These are phyloP conservation scores for Troilus luridus DNA, from an alignment of 2,888 invertebrate species.

Conservation along the genomic window DNA sequence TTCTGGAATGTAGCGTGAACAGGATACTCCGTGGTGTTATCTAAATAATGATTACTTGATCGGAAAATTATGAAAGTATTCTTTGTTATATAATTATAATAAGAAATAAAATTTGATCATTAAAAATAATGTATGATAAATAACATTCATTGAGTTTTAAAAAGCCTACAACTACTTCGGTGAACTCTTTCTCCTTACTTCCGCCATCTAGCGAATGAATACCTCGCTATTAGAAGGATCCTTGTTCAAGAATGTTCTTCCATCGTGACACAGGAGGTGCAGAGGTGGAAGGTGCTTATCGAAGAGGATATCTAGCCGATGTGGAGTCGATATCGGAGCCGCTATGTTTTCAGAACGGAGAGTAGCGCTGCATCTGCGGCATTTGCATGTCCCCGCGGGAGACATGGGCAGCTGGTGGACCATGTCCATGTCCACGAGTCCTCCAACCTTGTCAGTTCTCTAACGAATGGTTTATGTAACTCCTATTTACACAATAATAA, in stretches of 20 bases:
- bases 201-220: too few species aligned
- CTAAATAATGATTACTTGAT: background rate
- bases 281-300: constrained; percentile 1
- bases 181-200: too few species aligned
- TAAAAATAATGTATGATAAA: too few species aligned
- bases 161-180: too few species aligned
- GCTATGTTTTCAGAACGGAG: background rate
- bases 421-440: background rate
- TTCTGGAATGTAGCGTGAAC: background rate
- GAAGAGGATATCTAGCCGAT: constrained; percentile 31
- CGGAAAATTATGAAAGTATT: background rate
- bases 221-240: background rate
- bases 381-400: constrained; percentile 15
- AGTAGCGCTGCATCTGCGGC: constrained; percentile 44
- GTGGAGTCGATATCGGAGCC: constrained; percentile 10
- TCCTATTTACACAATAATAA: background rate
- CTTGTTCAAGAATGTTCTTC: background rate
- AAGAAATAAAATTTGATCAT: too few species aligned
- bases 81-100: background rate
- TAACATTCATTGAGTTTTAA: too few species aligned
- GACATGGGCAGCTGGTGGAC: background rate
- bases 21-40: background rate
- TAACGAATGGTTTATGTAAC: background rate
- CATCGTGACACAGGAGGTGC: background rate
- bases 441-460: too few species aligned